Evolutionary conservation across 2,797 vertebrate genomes (phyloP).

Genomic region (Bradypodion ventrale): DNA sequence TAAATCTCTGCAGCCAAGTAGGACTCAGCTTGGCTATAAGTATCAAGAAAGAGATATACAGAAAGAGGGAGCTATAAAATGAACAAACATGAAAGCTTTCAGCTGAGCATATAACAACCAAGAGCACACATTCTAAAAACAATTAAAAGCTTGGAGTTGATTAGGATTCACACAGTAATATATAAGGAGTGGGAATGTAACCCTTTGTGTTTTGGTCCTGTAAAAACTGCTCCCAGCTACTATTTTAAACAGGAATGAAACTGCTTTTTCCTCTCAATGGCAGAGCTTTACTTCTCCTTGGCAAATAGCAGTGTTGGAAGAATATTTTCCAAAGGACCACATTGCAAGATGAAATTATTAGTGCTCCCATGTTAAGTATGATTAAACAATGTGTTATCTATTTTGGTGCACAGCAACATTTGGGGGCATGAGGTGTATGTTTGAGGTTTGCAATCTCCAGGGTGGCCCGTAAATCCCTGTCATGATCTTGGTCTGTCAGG

Average conservation of each 20-base stretch:
- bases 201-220: background rate
- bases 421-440: background rate
- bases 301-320: no score
- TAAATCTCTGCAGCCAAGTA: background rate
- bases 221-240: background rate
- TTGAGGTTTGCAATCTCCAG: background rate
- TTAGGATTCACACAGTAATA: background rate
- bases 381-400: background rate
- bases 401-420: background rate
- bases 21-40: background rate
- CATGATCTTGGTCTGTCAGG: no score
- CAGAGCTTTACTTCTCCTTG: background rate
- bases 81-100: background rate
- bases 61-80: background rate
- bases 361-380: no score
- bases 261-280: background rate
- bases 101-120: background rate
- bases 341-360: background rate
- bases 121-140: background rate
- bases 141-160: background rate
- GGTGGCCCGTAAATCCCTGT: no score
- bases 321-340: no score
- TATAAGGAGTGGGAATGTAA: background rate
- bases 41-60: background rate
- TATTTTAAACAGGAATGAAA: background rate